Base-by-base conservation (phyloP, 1,140 invertebrate genomes). In the Ganaspis sp. region DNA sequence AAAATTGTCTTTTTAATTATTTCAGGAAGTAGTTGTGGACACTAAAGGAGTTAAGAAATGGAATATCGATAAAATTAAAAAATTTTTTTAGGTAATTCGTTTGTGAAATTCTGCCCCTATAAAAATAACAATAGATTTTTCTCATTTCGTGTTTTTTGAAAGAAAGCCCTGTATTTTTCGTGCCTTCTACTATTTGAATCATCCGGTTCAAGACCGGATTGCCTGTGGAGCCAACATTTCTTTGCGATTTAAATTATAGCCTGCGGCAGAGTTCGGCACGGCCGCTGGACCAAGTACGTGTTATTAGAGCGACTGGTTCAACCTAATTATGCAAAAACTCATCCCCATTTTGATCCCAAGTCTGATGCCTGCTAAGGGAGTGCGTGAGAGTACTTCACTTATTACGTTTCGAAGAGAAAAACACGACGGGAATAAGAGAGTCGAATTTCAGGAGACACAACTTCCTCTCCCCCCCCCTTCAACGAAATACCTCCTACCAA, bases 291-390 rank as follows among this genome's bases (percentile, higher is more conserved):
- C 79, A 70, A 76, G 79, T 81, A 81, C 75, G 81, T 83, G 81
- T 83, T 83, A 83, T 83, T 83, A 83, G 82, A 81, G 82, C 79
- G 82, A 83, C 82, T 79, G 77, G 77, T 77, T 80, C 81, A 83
- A 81, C 81, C 81, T 83, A 81, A 83, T 81, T 83, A 83, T 83
- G 82, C 82, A 83, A 83, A 83, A 81, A 79, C 77, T 76, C 77
- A 81, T 83, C 74, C 81, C 72, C 72, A 75, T 70, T 80, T 71
- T 77, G 81, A 76, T 75, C 83, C 76, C 12, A 15, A 15, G n/a
- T 49, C 45, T 49, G 21, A 64, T 64, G 23, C 9, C 58, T 8
- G 21, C 4, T 49, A 29, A 64, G 26, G 58, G 23, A 64, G 11
- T 34, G 15, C 58, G 58, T 64, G 58, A 64, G 54, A 64, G 58